phyloP scores from a whole-genome alignment of 2,797 vertebrate species.

The Philypnodon macrostomus region DNA sequence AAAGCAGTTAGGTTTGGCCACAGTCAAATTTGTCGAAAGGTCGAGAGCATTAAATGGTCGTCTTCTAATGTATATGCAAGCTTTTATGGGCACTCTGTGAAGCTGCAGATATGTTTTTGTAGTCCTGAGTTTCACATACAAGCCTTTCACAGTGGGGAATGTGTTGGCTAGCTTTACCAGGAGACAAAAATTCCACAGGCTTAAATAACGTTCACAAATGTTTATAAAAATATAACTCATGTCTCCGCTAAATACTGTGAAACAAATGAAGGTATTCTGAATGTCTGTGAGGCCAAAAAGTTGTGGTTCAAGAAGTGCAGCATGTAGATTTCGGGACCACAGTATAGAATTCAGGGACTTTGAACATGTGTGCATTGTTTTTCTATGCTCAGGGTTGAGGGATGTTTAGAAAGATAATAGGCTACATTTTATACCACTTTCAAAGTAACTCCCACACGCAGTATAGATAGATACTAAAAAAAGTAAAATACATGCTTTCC shows the following conservation, averaged over 20 bases:
- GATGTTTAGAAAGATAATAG: no score
- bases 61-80: background rate
- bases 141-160: constrained; percentile 1
- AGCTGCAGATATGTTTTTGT: constrained; percentile 38
- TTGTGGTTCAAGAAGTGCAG: no score
- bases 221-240: constrained; percentile 5
- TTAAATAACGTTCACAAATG: constrained; percentile 8
- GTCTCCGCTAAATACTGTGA: background rate
- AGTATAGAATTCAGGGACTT: no score
- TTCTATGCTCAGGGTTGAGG: no score
- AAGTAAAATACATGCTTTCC: no score
- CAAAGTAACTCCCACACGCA: no score
- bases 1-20: constrained; percentile 6
- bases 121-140: constrained; percentile 5
- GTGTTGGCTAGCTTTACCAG: background rate
- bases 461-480: no score
- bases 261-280: background rate
- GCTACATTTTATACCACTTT: no score
- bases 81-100: constrained; percentile 51
- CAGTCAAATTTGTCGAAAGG: constrained; percentile 10
- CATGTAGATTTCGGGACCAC: no score
- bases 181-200: constrained; percentile 1
- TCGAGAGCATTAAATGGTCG: background rate
- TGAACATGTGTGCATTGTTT: no score
- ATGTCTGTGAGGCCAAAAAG: background rate